Evolutionary conservation across 2,797 vertebrate species (phyloP), one percentile per base, ranked within the genome.

Genomic region (Podarcis siculus): DNA sequence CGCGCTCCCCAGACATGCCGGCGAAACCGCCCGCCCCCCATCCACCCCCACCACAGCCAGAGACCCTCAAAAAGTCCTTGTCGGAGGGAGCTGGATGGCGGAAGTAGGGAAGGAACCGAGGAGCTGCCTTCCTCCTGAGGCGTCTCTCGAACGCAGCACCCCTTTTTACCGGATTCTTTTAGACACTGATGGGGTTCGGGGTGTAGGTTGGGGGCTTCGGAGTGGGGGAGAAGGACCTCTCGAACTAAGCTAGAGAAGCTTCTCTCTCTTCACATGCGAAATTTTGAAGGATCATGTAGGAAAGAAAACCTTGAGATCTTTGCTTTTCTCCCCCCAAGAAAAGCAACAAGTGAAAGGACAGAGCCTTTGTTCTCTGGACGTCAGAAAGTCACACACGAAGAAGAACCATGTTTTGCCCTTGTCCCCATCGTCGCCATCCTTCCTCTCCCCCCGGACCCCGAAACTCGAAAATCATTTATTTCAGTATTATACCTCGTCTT

Each of bases 251-350:
- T 0, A 8, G 67, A n/a, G 45, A 35, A 32, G 42, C 37, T 25
- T 12, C 1, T 6, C 8, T 45, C 23, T 23, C 23, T 17, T 37
- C 35, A 39, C 45, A 5, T 37, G 8, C 86, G 87, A 77, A 91
- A 88, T 89, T 80, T 4, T 5, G 72, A 42, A 67, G 88, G 93
- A 92, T 95, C 92, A 73, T 58, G 93, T 73, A 73, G 91, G 86
- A 90, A 93, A 71, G 87, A 73, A 32, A 37, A 21, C 10, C 90
- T 0, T 0, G 69, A 61, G 37, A 66, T 73, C 49, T 66, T 66
- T 21, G 27, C 71, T 15, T 25, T 39, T 1, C 3, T 3, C 17
- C 21, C 49, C 49, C 49, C 49, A 55, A 55, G 49, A 55, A 5
- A 0, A 2, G 77, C 2, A 3, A 2, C 25, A 0, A 1, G 21